Evolutionary conservation across 92 coral and sea anemone genomes (phyloP), one percentile per base, ranked within the genome.

Genomic region (Montipora capitata): DNA sequence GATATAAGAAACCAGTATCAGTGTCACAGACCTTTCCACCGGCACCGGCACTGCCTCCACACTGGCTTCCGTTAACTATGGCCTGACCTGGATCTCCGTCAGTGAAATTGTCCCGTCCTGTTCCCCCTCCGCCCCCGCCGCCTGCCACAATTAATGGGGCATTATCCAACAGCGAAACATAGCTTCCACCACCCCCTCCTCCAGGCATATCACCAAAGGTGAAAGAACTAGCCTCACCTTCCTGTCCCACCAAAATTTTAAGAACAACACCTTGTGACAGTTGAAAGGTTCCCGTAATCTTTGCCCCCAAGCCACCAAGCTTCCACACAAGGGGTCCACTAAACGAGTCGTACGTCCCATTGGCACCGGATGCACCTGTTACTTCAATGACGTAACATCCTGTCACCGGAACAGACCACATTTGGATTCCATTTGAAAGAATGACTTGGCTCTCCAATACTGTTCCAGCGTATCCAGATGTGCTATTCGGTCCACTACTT

Each of bases 111-210:
- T 40, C 57, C 4, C 0, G 9, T 16, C 51, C 12, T 51, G 76
- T 58, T 0, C 99, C 99, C 4, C 98, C 99, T 4, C 98, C 99
- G 45, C 98, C 98, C 18, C 99, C 99, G 48, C 99, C 99, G 9
- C 98, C 99, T 4, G 98, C 96, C 86, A 95, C 78, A 9, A 96
- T 54, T 43, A 96, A 74, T 10, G 96, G 94, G 20, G 72, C 54
- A 68, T 77, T 74, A 83, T 89, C 45, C 56, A 16, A 54, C 11
- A 80, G 57, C 6, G 93, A 81, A 4, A 96, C 97, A 88, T 91
- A 94, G n/a, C 90, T 86, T 13, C 98, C 99, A 18, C 99, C 98
- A 15, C 99, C 99, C 16, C 99, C 98, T 39, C 98, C 98, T 71
- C 98, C 98, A 0, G 94, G 90, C 40, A 62, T 16, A 5, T 87